Conservation (phyloP, 2,888 invertebrate species). For the Meteorus colon region DNA sequence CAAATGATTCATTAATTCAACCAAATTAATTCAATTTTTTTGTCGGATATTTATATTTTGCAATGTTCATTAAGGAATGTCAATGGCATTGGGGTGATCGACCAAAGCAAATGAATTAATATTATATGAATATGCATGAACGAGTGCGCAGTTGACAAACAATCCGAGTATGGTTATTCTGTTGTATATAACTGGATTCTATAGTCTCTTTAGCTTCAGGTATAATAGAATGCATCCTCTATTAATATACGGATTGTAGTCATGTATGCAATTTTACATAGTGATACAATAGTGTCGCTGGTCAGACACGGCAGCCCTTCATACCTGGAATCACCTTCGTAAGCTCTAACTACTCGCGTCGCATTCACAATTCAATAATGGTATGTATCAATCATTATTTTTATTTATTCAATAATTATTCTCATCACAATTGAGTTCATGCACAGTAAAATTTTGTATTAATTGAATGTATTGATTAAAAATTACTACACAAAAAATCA, state of each 20-base stretch:
- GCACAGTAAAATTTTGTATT: too few species aligned
- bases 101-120: conserved; percentile 15
- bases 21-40: not conserved
- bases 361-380: conserved; percentile 13
- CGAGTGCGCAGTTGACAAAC: conserved; percentile 15
- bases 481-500: too few species aligned
- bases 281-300: conserved; percentile 16
- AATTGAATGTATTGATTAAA: too few species aligned
- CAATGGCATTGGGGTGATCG: conserved; percentile 19
- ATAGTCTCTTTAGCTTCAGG: conserved; percentile 23
- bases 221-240: conserved; percentile 31
- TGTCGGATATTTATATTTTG: not conserved
- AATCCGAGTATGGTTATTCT: conserved; percentile 12
- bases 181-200: conserved; percentile 9
- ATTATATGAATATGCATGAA: conserved; percentile 7
- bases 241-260: conserved; percentile 16
- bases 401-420: not conserved
- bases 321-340: not conserved
- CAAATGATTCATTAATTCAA: not conserved
- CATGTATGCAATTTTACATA: conserved; percentile 5
- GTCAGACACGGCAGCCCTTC: conserved; percentile 12
- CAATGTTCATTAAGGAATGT: not conserved
- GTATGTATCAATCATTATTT: conserved; percentile 12
- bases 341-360: not conserved
- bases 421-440: too few species aligned